Evolutionary conservation across 2,113 vertebrate genomes (phyloP), one percentile per base, ranked within the genome.

Genomic region (Onychostruthus taczanowskii): DNA sequence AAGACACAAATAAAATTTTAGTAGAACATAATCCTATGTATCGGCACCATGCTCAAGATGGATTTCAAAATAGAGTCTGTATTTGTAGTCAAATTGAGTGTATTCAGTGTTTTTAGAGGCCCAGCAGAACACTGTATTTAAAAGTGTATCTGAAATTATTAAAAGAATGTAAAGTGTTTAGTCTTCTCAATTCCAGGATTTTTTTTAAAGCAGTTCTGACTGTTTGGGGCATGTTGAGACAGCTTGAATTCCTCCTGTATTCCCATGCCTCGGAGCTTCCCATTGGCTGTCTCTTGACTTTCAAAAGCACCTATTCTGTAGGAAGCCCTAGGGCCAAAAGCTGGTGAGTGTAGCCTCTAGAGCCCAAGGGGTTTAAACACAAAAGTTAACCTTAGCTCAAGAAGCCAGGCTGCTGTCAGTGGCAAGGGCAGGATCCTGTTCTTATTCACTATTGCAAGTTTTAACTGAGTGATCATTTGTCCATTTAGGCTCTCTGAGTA

Each of bases 211-310:
- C 64, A 30, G 27, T 74, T 84, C 63, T 97, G 76, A 75, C 86
- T 97, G 69, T 84, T 84, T 94, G 19, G 47, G 92, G 28, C 95
- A 33, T 84, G 96, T 93, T 90, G 86, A 94, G 56, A 68, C 95
- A 92, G 47, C 35, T 75, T 81, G 62, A 96, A 93, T 96, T 96
- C 94, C 76, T 95, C 16, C 52, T 68, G 11, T 94, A 87, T 94
- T 93, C 93, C 64, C 61, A 87, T 78, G 75, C 73, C 56, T 94
- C 61, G 47, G 76, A 92, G 64, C 52, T 87, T 90, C 56, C 61
- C 67, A 78, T 78, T 96, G 94, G 92, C 83, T 87, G 41, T 56
- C 85, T 87, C 52, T 59, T 44, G 73, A 52, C 61, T 90, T 94
- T 94, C 59, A 89, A 92, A 93, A 75, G 76, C 52, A 81, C 35